Conservation (phyloP, 2,797 vertebrate genomes). For the Sphaeramia orbicularis region DNA sequence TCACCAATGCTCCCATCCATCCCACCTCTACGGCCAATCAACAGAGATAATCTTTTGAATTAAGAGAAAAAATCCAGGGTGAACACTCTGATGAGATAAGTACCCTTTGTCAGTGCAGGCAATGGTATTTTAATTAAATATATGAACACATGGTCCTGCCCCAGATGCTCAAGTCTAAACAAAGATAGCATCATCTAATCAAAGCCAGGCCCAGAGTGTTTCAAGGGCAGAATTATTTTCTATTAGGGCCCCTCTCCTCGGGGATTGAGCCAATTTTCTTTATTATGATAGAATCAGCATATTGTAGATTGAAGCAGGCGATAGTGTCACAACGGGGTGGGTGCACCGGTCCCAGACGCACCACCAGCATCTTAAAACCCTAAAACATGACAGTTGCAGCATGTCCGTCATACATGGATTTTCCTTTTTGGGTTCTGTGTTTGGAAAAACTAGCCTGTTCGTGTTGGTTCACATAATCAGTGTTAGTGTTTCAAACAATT, state of each 20-base stretch:
- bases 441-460: slow-evolving; percentile 1
- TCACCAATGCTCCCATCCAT: slow-evolving; percentile 44
- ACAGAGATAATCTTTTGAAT: slow-evolving; percentile 87
- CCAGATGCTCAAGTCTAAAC: slow-evolving; percentile 86
- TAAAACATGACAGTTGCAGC: slow-evolving; percentile 18
- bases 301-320: slow-evolving; percentile 88
- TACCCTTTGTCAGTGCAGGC: slow-evolving; percentile 78
- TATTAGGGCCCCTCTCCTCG: slow-evolving; percentile 86
- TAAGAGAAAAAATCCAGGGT: slow-evolving; percentile 78
- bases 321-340: slow-evolving; percentile 86
- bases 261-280: slow-evolving; percentile 93
- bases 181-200: slow-evolving; percentile 93
- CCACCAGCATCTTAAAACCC: slow-evolving; percentile 81
- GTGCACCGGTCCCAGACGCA: slow-evolving; percentile 66
- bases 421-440: slow-evolving; percentile 6
- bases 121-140: slow-evolving; percentile 89
- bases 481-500: slow-evolving; percentile 28
- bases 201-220: slow-evolving; percentile 86
- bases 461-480: slow-evolving; percentile 13
- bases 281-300: slow-evolving; percentile 94
- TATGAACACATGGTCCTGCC: slow-evolving; percentile 84
- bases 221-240: slow-evolving; percentile 92
- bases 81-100: slow-evolving; percentile 81
- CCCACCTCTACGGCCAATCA: slow-evolving; percentile 80
- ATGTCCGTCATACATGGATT: slow-evolving; percentile 21